Conservation (phyloP, 2,113 vertebrate genomes). For the Bungarus multicinctus region DNA sequence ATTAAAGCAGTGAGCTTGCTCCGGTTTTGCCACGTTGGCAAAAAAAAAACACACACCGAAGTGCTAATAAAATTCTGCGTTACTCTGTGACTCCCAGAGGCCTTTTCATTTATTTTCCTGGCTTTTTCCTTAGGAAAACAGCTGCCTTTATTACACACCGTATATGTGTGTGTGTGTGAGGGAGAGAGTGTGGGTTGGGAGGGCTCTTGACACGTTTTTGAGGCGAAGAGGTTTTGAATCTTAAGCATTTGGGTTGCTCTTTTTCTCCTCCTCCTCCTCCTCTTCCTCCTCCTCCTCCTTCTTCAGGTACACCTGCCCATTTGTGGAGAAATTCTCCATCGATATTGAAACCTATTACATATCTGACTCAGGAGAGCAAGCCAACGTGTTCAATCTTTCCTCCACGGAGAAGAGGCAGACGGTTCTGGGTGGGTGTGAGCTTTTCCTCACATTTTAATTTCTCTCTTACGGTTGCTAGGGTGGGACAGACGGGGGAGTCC, state of each 20-base stretch:
- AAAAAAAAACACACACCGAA: not conserved
- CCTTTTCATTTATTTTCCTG: not conserved
- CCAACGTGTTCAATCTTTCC: conserved; percentile 91
- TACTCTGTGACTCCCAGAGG: not conserved
- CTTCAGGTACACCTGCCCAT: conserved; percentile 94
- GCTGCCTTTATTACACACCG: not conserved
- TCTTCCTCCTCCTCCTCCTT: conserved; percentile 11
- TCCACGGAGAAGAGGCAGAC: conserved; percentile 87
- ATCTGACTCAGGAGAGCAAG: conserved; percentile 86
- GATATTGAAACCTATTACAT: conserved; percentile 98
- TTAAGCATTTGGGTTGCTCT: not conserved
- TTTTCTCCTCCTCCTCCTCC: conserved; percentile 18
- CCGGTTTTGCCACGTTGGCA: not conserved
- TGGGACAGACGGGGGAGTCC: too few species aligned
- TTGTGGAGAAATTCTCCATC: conserved; percentile 99
- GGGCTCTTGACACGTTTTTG: not conserved
- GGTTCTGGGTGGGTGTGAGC: conserved; percentile 75
- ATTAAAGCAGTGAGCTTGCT: too few species aligned
- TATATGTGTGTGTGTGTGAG: not conserved
- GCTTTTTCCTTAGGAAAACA: not conserved
- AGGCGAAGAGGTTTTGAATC: not conserved
- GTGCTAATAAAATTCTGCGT: not conserved
- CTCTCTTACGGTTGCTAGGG: not conserved
- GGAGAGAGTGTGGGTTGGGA: not conserved
- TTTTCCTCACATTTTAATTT: not conserved